phyloP scores from a whole-genome alignment of 2,888 invertebrate species.

The Tetramorium bicarinatum region DNA sequence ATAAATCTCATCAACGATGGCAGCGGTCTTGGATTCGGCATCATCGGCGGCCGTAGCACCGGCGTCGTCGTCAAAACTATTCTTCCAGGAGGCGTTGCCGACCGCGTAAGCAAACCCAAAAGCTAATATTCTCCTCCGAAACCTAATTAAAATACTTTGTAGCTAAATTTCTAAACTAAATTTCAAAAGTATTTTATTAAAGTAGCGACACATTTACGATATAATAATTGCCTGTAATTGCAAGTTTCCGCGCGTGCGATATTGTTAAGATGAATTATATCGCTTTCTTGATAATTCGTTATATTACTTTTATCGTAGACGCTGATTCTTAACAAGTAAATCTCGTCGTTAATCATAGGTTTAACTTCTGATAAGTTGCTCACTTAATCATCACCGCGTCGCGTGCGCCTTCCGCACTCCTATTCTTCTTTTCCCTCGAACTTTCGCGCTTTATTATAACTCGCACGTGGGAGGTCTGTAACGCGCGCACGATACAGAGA shows the following conservation, averaged over 20 bases:
- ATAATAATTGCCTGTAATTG: not conserved
- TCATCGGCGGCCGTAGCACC: slow-evolving; percentile 98
- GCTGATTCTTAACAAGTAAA: slow-evolving; percentile 25
- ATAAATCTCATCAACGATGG: slow-evolving; percentile 99
- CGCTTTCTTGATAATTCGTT: not conserved
- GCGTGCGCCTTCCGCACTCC: slow-evolving; percentile 10
- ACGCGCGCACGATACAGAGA: not conserved
- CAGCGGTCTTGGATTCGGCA: slow-evolving; percentile 99
- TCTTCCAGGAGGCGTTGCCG: slow-evolving; percentile 98
- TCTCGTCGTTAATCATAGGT: slow-evolving; percentile 39
- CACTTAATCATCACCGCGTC: slow-evolving; percentile 37
- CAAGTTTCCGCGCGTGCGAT: no score
- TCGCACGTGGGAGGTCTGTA: not conserved
- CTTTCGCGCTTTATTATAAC: not conserved
- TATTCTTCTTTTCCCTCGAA: not conserved
- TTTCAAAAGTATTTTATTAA: not conserved
- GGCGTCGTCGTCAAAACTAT: slow-evolving; percentile 99
- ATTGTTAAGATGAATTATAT: not conserved
- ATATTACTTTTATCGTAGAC: slow-evolving; percentile 25
- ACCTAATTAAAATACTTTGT: not conserved
- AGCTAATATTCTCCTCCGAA: not conserved
- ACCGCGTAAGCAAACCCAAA: slow-evolving; percentile 90
- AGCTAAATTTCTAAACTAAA: no score
- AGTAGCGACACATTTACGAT: not conserved
- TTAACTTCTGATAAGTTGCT: slow-evolving; percentile 43